Conservation (phyloP, 2,797 vertebrate species). For the Poecile montanus region DNA sequence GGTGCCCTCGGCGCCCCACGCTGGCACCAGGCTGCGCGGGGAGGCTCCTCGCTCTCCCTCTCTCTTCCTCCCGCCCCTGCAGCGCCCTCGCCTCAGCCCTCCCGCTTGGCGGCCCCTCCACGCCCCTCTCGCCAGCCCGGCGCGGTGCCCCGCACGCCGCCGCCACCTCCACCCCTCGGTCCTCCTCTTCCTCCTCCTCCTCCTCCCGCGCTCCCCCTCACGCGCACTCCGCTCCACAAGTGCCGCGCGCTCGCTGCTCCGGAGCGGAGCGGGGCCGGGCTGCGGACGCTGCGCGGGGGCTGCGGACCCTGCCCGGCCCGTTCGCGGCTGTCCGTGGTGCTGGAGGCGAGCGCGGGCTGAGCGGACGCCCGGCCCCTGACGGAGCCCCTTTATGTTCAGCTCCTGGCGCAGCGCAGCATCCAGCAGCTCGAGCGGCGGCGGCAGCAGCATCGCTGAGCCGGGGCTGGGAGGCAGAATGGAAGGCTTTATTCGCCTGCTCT, state of each 20-base stretch:
- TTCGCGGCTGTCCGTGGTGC: constrained; percentile 56
- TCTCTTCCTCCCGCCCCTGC: neutral
- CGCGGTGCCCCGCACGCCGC: constrained; percentile 24
- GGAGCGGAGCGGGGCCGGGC: neutral
- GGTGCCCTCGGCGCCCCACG: neutral
- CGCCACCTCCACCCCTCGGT: constrained; percentile 32
- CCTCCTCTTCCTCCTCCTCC: constrained; percentile 13
- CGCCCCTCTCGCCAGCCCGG: constrained; percentile 3
- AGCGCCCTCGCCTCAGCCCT: neutral
- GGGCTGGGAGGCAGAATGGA: constrained; percentile 75
- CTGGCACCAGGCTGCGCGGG: neutral
- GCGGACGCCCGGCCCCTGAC: constrained; percentile 55
- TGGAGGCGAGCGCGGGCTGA: constrained; percentile 57
- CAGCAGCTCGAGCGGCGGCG: constrained; percentile 61
- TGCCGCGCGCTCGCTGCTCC: constrained; percentile 59
- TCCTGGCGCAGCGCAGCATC: constrained; percentile 73
- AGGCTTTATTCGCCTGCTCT: constrained; percentile 75
- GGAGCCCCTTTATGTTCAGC: constrained; percentile 75
- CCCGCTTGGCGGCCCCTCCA: constrained; percentile 26
- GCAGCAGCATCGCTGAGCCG: constrained; percentile 57
- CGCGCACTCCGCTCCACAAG: constrained; percentile 74
- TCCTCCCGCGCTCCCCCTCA: constrained; percentile 12
- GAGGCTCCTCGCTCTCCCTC: neutral
- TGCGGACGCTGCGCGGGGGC: neutral
- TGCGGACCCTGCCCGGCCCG: constrained; percentile 5